Percentiles rank a stretch among this genome's conserved stretches.
Conservation (phyloP, 1,140 invertebrate species). For the Solenopsis invicta region DNA sequence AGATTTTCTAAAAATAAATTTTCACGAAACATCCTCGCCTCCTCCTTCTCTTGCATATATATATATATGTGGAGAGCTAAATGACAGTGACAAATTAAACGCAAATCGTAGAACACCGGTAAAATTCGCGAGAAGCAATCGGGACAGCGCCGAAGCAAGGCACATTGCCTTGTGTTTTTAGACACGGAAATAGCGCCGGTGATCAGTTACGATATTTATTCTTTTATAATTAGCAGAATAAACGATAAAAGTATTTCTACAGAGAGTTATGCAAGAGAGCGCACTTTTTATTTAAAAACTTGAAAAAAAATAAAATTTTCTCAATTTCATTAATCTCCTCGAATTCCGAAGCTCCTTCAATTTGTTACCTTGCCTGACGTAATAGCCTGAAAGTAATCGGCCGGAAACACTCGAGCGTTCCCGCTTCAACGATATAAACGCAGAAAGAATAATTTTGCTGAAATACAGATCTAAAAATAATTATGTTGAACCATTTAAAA, state of each 20-base stretch:
- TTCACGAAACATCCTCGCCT: conserved; percentile 39
- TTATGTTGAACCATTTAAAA: too few relatives aligned
- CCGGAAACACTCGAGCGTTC: neutral
- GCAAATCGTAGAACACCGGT: conserved; percentile 28
- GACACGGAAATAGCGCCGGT: conserved; percentile 16
- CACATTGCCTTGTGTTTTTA: conserved; percentile 9
- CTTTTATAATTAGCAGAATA: conserved; percentile 11
- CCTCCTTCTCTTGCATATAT: conserved; percentile 21
- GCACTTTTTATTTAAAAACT: neutral
- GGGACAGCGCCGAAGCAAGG: too few relatives aligned
- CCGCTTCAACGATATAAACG: neutral
- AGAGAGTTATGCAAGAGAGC: neutral
- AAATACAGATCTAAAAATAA: too few relatives aligned
- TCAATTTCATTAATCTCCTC: neutral
- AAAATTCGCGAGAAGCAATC: neutral
- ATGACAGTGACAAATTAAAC: conserved; percentile 70
- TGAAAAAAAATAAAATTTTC: neutral
- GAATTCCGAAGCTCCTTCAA: neutral
- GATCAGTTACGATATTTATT: neutral
- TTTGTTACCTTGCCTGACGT: neutral
- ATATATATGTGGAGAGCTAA: conserved; percentile 51
- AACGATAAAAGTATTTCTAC: neutral
- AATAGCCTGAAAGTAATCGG: neutral
- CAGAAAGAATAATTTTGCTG: too few relatives aligned
- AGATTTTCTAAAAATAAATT: conserved; percentile 69